These are phyloP conservation scores for Didymodactylos carnosus DNA, from an alignment of 2,888 invertebrate genomes.

Conservation along the genomic window DNA sequence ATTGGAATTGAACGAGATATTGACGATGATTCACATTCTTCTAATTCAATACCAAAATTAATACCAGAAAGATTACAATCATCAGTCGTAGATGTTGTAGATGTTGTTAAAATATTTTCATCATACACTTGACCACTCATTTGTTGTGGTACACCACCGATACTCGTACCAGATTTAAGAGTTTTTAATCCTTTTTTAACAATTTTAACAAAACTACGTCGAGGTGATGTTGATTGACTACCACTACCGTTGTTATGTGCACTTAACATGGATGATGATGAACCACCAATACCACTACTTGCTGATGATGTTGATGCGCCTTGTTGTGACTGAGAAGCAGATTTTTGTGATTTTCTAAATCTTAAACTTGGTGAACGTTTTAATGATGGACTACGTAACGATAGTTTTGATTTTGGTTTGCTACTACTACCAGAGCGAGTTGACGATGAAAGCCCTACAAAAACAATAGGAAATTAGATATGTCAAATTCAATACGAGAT, in stretches of 20 bases:
- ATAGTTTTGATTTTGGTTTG: neutral
- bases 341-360: neutral
- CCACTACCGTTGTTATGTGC: no score
- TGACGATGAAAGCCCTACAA: no score
- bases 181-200: neutral
- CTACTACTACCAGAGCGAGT: neutral
- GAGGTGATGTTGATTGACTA: neutral
- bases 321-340: neutral
- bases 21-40: slow-evolving; percentile 10
- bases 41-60: slow-evolving; percentile 12
- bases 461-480: no score
- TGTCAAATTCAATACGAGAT: no score
- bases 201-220: neutral
- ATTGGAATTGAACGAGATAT: slow-evolving; percentile 1
- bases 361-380: neutral
- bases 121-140: slow-evolving; percentile 1
- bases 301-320: neutral
- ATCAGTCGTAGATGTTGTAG: neutral
- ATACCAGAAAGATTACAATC: neutral
- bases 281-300: neutral
- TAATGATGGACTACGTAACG: neutral
- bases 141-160: neutral
- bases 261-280: neutral
- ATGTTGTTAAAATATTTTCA: neutral
- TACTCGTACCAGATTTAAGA: neutral